These are phyloP conservation scores for Catocala sponsa DNA, from an alignment of 2,888 invertebrate genomes.

Conservation along the genomic window DNA sequence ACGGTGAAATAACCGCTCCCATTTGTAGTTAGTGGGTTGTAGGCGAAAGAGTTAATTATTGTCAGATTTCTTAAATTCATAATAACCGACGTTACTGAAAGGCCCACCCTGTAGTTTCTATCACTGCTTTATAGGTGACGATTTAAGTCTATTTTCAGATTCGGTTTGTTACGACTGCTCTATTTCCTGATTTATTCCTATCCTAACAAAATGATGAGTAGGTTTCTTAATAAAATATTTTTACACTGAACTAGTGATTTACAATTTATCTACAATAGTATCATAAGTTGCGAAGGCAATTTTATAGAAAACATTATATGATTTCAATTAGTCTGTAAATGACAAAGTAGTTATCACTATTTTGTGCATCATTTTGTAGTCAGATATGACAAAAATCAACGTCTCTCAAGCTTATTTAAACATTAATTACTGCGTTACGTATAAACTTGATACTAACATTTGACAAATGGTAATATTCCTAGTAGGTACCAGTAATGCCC, in stretches of 20 bases:
- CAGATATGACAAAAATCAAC: constrained; percentile 51
- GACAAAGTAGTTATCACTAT: constrained; percentile 46
- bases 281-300: constrained; percentile 58
- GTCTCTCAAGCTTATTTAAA: constrained; percentile 21
- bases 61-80: constrained; percentile 83
- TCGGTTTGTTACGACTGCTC: constrained; percentile 56
- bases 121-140: constrained; percentile 61
- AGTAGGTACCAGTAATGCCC: constrained; percentile 10
- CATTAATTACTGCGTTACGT: constrained; percentile 26
- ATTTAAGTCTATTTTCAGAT: constrained; percentile 25
- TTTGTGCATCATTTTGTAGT: constrained; percentile 73
- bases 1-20: constrained; percentile 43
- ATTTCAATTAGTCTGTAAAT: constrained; percentile 30
- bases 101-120: constrained; percentile 77
- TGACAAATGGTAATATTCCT: not conserved
- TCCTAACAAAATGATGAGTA: constrained; percentile 25
- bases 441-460: constrained; percentile 18
- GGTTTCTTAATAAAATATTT: constrained; percentile 29
- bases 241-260: constrained; percentile 52
- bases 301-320: constrained; percentile 38
- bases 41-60: constrained; percentile 78
- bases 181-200: constrained; percentile 35
- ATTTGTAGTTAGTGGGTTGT: constrained; percentile 50
- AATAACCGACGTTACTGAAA: constrained; percentile 69
- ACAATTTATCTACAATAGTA: constrained; percentile 46